A percentile compares a stretch with the other conserved stretches of the same genome.
phyloP scores from a whole-genome alignment of 2,113 vertebrate genomes.

The Pseudorhombus dupliciocellatus region DNA sequence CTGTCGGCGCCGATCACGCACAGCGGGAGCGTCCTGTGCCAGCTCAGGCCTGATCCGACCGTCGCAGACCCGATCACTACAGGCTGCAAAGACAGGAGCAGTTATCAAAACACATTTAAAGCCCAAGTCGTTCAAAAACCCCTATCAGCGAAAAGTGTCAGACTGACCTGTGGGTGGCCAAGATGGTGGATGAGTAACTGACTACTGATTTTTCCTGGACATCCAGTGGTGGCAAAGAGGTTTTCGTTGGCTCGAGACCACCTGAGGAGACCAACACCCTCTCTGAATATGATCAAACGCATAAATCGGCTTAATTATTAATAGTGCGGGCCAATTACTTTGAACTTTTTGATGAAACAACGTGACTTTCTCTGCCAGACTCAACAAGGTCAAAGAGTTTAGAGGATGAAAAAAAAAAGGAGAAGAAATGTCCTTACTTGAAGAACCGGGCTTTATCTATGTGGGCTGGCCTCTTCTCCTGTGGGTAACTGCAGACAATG shows the following conservation, averaged over 20 bases:
- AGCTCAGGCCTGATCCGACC: slow-evolving; percentile 92
- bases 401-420: not conserved
- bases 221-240: slow-evolving; percentile 94
- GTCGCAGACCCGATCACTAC: slow-evolving; percentile 86
- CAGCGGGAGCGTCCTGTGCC: slow-evolving; percentile 92
- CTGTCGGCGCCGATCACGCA: slow-evolving; percentile 92
- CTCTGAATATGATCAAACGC: not conserved
- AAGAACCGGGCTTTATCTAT: slow-evolving; percentile 88
- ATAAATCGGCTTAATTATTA: not conserved
- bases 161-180: slow-evolving; percentile 91
- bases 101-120: not conserved
- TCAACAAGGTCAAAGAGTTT: too few relatives aligned
- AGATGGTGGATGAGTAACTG: slow-evolving; percentile 94
- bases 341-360: not conserved
- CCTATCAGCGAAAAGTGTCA: not conserved
- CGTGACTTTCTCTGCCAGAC: too few relatives aligned
- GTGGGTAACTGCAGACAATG: slow-evolving; percentile 86
- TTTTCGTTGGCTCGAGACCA: slow-evolving; percentile 94
- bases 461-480: slow-evolving; percentile 92
- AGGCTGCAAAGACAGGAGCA: slow-evolving; percentile 79
- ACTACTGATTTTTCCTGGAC: slow-evolving; percentile 91
- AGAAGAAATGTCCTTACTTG: slow-evolving; percentile 80
- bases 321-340: not conserved
- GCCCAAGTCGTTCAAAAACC: too few relatives aligned
- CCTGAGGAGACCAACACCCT: slow-evolving; percentile 68